These are phyloP conservation scores for Nycticebus coucang DNA, from an alignment of 2,113 vertebrate genomes.

Conservation along the genomic window DNA sequence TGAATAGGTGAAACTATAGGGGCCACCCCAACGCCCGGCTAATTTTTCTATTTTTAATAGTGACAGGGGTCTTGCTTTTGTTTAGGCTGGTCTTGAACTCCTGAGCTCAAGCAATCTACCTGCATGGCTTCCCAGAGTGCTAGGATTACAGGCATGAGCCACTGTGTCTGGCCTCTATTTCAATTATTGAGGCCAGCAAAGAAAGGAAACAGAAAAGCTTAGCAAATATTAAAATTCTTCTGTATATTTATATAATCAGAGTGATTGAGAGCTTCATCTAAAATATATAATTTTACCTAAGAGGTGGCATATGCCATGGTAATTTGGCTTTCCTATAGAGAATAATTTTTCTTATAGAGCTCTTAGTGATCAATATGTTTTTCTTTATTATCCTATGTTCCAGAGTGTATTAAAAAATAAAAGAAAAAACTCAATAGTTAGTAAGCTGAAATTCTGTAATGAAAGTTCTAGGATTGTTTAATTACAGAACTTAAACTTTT, in stretches of 20 bases:
- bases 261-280: slow-evolving; percentile 33
- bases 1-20: no score
- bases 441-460: slow-evolving; percentile 23
- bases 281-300: neutral
- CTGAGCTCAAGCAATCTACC: no score
- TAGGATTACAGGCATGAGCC: no score
- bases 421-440: slow-evolving; percentile 36
- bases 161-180: neutral
- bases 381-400: neutral
- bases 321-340: slow-evolving; percentile 1
- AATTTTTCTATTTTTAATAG: no score
- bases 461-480: slow-evolving; percentile 1
- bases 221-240: slow-evolving; percentile 12
- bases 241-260: neutral
- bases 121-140: no score
- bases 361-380: slow-evolving; percentile 22
- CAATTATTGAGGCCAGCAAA: neutral
- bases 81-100: no score
- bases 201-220: neutral
- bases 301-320: neutral
- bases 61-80: no score
- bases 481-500: slow-evolving; percentile 14
- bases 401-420: slow-evolving; percentile 14
- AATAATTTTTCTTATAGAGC: neutral
- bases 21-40: no score